Conservation (phyloP, 2,113 vertebrate species). For the Halcyon senegalensis region DNA sequence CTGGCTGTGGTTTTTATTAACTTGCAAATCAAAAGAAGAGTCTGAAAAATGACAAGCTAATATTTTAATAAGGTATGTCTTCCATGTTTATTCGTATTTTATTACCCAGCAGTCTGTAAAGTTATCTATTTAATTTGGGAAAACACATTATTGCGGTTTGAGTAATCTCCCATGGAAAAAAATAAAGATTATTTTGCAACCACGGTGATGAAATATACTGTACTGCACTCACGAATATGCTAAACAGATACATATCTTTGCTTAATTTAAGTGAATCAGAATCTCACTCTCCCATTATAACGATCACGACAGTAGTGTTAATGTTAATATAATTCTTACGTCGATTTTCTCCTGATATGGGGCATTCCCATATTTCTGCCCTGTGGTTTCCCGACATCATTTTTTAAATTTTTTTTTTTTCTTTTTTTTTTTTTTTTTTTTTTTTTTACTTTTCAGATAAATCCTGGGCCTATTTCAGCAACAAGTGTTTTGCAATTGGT, state of each 20-base stretch:
- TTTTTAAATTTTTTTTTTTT: background rate
- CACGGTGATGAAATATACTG: constrained; percentile 33
- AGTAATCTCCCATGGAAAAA: constrained; percentile 53
- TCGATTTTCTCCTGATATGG: background rate
- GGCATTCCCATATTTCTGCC: background rate
- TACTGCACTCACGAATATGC: background rate
- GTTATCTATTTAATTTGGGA: constrained; percentile 58
- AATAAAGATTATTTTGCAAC: constrained; percentile 50
- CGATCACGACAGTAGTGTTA: background rate
- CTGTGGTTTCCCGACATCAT: background rate
- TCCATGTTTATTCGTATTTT: constrained; percentile 32
- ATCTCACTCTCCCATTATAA: background rate
- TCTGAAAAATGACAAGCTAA: constrained; percentile 58
- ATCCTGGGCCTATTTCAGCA: background rate
- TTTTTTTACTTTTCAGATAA: background rate
- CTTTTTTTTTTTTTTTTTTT: background rate
- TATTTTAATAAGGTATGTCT: constrained; percentile 59
- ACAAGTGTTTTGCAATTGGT: constrained; percentile 46
- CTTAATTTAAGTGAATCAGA: constrained; percentile 21
- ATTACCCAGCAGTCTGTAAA: constrained; percentile 46
- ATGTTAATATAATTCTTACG: background rate
- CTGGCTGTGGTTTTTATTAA: constrained; percentile 58
- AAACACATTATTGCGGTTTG: constrained; percentile 21
- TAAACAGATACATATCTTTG: constrained; percentile 38
- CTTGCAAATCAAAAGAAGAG: constrained; percentile 69